Base-by-base conservation (phyloP, 2,797 vertebrate species). In the Australoheros facetus region DNA sequence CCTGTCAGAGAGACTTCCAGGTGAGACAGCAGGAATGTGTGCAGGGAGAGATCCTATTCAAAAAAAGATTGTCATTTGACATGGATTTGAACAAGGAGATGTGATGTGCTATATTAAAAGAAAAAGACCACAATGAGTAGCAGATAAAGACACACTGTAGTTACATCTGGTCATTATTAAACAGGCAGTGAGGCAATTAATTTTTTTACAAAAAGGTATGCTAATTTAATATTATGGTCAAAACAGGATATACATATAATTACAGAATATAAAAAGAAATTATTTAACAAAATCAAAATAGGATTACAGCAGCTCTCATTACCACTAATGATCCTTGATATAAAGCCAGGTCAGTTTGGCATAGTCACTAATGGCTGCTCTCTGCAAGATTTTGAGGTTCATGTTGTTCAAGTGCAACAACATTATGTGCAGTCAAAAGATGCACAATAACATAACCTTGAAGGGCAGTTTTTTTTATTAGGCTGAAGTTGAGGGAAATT, bases 1-100 rank as follows among this genome's bases (percentile, higher is more conserved):
- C 93, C 92, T 17, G 77, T 94, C 57, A 86, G 81, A n/a, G 66
- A 89, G 71, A 70, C 59, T 2, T 84, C 93, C 83, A 95, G 95
- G 95, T 96, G 80, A 91, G 85, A 60, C 0, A 1, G 4, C 19
- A 59, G 21, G 3, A 30, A 69, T 19, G 4, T 71, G 32, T 69
- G 42, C 10, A 69, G 5, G 42, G 42, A 69, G 2, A 28, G 64
- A 51, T 69, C 42, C 10, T 51, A 17, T 10, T 51, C 17, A 69
- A 45, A 69, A 48, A 48, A 69, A 69, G 5, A 69, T 51, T 51
- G 42, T 51, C 42, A 19, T 69, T 30, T 69, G 16, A 51, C 48
- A 30, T 30, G 0, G 0, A 69, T 69, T 51, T 30, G 26, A 69
- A 51, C 42, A 51, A 69, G 1, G 7, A 51, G 5, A 51, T 13